A percentile compares a stretch with the other conserved stretches of the same genome.
These are phyloP conservation scores for Rhadina sibilatrix DNA, from an alignment of 2,113 vertebrate species.

Conservation along the genomic window DNA sequence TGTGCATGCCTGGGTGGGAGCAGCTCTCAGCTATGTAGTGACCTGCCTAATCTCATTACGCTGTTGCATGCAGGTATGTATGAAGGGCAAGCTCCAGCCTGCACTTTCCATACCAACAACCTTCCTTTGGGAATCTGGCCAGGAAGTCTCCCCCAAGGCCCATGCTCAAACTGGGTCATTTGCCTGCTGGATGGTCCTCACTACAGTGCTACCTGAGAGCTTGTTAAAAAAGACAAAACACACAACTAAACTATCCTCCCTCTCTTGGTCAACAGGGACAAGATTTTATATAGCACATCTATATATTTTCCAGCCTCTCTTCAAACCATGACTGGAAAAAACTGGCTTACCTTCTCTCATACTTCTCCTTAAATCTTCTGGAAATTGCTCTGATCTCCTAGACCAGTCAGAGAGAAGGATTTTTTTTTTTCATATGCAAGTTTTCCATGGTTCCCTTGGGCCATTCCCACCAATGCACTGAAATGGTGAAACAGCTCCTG, in stretches of 20 bases:
- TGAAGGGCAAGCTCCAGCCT: constrained; percentile 51
- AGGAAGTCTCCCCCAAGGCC: constrained; percentile 19
- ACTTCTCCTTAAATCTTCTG: background rate
- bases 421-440: background rate
- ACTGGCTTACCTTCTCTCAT: background rate
- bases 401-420: background rate
- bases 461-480: background rate
- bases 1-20: constrained; percentile 30
- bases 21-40: constrained; percentile 46
- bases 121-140: constrained; percentile 42
- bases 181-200: background rate
- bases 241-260: background rate
- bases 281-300: background rate
- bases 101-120: background rate
- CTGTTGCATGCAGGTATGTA: constrained; percentile 58
- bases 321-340: background rate
- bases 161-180: constrained; percentile 6
- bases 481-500: background rate
- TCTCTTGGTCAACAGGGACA: background rate
- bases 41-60: constrained; percentile 54
- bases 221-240: background rate
- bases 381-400: background rate
- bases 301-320: background rate
- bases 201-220: background rate
- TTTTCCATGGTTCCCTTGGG: background rate